phyloP scores from a whole-genome alignment of 35 echinoderm and acorn worm genomes.

The Holothuria glaberrima region DNA sequence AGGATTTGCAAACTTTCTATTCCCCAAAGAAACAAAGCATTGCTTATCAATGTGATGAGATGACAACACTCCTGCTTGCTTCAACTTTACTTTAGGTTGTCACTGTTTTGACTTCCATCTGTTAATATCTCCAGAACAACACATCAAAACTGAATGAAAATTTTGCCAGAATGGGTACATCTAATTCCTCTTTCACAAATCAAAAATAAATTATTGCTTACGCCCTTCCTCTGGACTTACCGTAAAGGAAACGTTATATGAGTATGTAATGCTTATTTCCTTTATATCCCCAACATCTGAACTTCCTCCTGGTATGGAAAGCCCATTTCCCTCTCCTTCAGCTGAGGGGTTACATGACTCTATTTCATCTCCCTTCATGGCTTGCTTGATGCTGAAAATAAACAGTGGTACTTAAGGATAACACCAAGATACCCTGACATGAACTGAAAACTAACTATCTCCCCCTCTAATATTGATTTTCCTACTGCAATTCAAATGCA shows the following conservation, averaged over 20 bases:
- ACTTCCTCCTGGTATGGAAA: neutral
- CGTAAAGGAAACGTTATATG: conserved; percentile 74
- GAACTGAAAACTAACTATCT: neutral
- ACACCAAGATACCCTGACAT: neutral
- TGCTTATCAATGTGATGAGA: too few species aligned
- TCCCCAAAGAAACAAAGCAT: too few species aligned
- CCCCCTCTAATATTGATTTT: neutral
- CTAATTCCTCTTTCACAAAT: too few species aligned
- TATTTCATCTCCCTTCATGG: conserved; percentile 40
- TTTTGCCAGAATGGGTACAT: too few species aligned
- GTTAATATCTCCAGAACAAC: too few species aligned
- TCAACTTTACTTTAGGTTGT: too few species aligned
- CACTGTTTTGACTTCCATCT: too few species aligned
- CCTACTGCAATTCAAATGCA: neutral
- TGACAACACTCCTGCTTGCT: too few species aligned
- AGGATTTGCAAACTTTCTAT: too few species aligned
- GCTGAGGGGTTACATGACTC: too few species aligned
- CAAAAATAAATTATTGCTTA: too few species aligned
- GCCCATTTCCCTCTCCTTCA: neutral
- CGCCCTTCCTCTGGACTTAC: conserved; percentile 74
- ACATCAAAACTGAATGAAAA: too few species aligned
- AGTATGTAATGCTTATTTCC: conserved; percentile 69
- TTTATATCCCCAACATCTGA: neutral
- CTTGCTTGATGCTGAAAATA: conserved; percentile 76
- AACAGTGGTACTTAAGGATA: neutral